Evolutionary conservation across 2,888 invertebrate genomes (phyloP).

Genomic region (Acleris literana): DNA sequence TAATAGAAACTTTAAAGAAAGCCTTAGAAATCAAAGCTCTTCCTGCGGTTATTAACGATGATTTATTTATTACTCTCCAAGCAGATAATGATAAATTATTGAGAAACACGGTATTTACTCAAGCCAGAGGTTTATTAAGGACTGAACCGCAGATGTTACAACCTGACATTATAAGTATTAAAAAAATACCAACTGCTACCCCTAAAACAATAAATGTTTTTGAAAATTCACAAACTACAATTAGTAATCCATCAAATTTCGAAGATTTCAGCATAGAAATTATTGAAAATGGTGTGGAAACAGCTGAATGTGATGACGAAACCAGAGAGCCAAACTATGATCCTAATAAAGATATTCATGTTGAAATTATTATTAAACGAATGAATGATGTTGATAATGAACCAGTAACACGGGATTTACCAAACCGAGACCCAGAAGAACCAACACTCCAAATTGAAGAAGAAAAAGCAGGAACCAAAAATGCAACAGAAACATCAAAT

Average conservation of each 20-base stretch:
- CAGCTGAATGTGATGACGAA: background rate
- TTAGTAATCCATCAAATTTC: background rate
- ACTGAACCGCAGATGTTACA: slow-evolving; percentile 52
- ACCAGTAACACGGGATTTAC: slow-evolving; percentile 32
- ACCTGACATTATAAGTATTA: slow-evolving; percentile 19
- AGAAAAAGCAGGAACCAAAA: slow-evolving; percentile 35
- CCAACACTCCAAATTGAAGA: slow-evolving; percentile 18
- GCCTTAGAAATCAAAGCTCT: slow-evolving; percentile 25
- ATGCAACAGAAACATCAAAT: background rate
- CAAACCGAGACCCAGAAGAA: slow-evolving; percentile 14
- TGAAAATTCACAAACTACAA: background rate
- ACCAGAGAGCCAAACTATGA: background rate
- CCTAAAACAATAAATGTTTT: background rate
- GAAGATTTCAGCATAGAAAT: background rate
- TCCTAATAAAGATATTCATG: background rate
- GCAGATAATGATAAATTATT: slow-evolving; percentile 56
- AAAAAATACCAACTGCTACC: slow-evolving; percentile 14
- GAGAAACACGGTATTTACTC: slow-evolving; percentile 73
- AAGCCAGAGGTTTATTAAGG: slow-evolving; percentile 68
- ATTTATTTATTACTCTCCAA: slow-evolving; percentile 9
- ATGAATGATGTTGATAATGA: slow-evolving; percentile 18
- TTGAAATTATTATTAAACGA: background rate
- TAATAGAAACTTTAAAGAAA: slow-evolving; percentile 19
- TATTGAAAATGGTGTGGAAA: background rate
- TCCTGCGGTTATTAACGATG: slow-evolving; percentile 14